phyloP scores from a whole-genome alignment of 2,113 vertebrate species.

The Malurus melanocephalus region DNA sequence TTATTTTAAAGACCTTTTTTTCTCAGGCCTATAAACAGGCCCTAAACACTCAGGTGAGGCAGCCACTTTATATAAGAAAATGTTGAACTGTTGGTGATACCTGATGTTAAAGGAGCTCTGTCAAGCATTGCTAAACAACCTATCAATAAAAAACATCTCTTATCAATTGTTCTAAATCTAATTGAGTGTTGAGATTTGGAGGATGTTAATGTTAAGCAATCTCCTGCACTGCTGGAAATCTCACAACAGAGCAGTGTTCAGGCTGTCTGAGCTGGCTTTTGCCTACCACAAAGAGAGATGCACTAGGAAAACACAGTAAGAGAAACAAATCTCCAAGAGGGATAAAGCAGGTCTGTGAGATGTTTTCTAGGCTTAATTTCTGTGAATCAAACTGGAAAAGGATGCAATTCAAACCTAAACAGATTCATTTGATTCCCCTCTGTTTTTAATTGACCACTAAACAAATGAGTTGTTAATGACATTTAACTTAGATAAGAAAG shows the following conservation, averaged over 20 bases:
- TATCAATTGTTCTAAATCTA: neutral
- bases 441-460: neutral
- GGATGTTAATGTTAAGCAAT: neutral
- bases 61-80: neutral
- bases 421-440: neutral
- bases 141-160: neutral
- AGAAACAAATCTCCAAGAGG: neutral
- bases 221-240: neutral
- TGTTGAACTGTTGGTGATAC: neutral
- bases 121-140: neutral
- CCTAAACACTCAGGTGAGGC: neutral
- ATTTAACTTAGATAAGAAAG: neutral
- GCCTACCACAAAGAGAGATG: neutral
- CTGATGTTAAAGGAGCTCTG: neutral
- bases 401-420: neutral
- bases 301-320: neutral
- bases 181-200: neutral
- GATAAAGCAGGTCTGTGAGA: neutral
- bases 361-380: neutral
- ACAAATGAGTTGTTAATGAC: neutral
- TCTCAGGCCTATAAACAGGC: conserved; percentile 5
- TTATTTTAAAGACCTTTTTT: neutral
- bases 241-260: neutral
- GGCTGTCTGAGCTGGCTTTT: neutral
- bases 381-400: neutral